Percentiles rank a stretch among this genome's conserved stretches.
Conservation (phyloP, 2,113 vertebrate genomes). For the Apistogramma diplotaenia region DNA sequence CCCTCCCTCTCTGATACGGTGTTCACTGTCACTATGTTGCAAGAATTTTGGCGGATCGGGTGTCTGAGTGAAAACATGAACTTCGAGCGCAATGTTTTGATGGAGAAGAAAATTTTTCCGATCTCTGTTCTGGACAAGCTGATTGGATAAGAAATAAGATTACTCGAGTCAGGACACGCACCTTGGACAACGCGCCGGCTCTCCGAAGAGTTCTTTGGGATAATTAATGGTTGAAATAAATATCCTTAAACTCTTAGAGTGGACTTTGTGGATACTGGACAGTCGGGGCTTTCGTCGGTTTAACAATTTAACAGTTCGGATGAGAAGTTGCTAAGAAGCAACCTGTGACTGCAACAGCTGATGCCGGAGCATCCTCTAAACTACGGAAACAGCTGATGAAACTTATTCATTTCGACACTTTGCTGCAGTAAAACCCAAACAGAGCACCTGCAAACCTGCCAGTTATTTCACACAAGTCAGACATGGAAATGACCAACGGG, state of each 20-base stretch:
- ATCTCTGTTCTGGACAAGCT: neutral
- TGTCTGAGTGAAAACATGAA: neutral
- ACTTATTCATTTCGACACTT: neutral
- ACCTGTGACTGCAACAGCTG: neutral
- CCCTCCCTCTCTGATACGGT: neutral
- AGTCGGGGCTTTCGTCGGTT: neutral
- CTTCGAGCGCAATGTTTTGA: neutral
- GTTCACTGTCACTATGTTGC: neutral
- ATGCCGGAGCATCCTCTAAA: neutral
- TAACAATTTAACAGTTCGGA: neutral
- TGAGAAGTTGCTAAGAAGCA: neutral
- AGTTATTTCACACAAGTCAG: neutral
- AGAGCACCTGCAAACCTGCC: too few relatives aligned
- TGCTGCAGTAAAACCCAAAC: neutral
- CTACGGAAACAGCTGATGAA: neutral
- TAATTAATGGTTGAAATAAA: neutral
- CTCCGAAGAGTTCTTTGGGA: neutral
- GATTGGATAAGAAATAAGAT: neutral
- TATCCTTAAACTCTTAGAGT: neutral
- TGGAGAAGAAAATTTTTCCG: conserved; percentile 6
- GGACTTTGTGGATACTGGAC: neutral
- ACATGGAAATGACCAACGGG: conserved; percentile 49
- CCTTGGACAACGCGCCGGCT: neutral
- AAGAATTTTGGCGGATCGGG: neutral
- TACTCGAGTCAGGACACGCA: neutral